Base-by-base conservation (phyloP, 2,888 invertebrate genomes). In the Fragum sueziense region DNA sequence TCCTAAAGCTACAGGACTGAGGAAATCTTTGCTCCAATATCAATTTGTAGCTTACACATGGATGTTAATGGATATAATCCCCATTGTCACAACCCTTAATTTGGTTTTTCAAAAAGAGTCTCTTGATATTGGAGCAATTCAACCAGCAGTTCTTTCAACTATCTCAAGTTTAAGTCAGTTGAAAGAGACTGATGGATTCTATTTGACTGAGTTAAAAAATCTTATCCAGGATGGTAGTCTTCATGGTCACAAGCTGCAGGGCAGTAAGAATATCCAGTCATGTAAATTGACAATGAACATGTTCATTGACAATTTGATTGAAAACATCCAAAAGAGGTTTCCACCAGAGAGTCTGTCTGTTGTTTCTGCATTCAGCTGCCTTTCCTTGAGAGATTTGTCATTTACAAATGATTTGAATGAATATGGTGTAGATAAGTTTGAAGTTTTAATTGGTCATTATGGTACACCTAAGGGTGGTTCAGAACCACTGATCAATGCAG, bases 101-200 rank as follows among this genome's bases (percentile, higher is more conserved):
- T 57, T 71, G 31, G 54, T 76, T 2, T 71, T 65, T 65, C 76
- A 76, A 31, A 76, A 65, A 51, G 67, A 57, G 20, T 47, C 20
- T 41, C 71, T 71, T 61, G 76, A 76, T 41, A 33, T 76, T 61
- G 54, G 61, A 25, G 71, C 37, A 54, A 34, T 37, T 9, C n/a
- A 54, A 34, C 34, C 22, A 70, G 29, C 25, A 25, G 29, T 22
- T 22, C 22, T 17, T 20, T 25, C 70, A 57, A 41, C 74, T 70
- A 79, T 91, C 92, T 83, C 74, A 25, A 74, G 41, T 17, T 65
- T 74, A 6, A 54, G 57, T 11, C 54, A 74, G 41, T 41, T 74
- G 31, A 74, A 74, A 41, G 33, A 33, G 31, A 68, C n/a, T n/a
- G n/a, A n/a, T 57, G 67, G 68, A n/a, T 57, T 67, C 57, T 68